Evolutionary conservation across 2,797 vertebrate species (phyloP).

Genomic region (Lates japonicus): DNA sequence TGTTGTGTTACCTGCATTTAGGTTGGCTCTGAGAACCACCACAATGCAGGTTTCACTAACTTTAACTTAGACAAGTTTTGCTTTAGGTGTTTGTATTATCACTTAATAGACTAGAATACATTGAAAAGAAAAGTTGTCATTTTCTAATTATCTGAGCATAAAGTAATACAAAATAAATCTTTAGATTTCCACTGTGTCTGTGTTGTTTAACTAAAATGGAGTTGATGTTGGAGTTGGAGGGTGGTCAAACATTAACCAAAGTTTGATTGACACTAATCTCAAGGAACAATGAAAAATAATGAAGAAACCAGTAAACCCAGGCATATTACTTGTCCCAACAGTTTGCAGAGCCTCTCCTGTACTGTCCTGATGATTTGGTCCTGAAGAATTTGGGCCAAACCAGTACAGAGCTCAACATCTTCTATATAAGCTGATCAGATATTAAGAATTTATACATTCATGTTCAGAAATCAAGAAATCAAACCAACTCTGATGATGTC

Average conservation of each 20-base stretch:
- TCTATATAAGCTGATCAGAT: too few relatives aligned
- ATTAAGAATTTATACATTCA: too few relatives aligned
- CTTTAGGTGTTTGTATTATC: constrained; percentile 76
- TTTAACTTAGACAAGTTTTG: constrained; percentile 71
- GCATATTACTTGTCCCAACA: too few relatives aligned
- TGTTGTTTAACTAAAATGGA: not conserved
- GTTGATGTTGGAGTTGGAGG: too few relatives aligned
- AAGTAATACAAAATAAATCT: constrained; percentile 79
- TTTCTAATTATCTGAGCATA: constrained; percentile 77
- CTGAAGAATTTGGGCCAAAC: too few relatives aligned
- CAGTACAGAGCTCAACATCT: too few relatives aligned
- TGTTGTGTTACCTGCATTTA: constrained; percentile 44
- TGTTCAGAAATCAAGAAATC: too few relatives aligned
- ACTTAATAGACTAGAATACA: constrained; percentile 74
- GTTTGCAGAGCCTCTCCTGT: too few relatives aligned
- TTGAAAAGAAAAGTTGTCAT: constrained; percentile 70
- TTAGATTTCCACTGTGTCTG: constrained; percentile 70
- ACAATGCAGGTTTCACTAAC: constrained; percentile 49
- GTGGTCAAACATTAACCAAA: not conserved
- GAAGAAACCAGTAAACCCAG: too few relatives aligned
- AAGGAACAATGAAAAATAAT: too few relatives aligned
- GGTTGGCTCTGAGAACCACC: constrained; percentile 54
- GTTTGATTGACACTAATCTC: not conserved
- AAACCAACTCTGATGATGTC: too few relatives aligned
- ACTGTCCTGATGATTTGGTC: too few relatives aligned